Evolutionary conservation across 1,140 invertebrate species (phyloP), one percentile per base, ranked within the genome.

Genomic region (Lepidotrigona ventralis): DNA sequence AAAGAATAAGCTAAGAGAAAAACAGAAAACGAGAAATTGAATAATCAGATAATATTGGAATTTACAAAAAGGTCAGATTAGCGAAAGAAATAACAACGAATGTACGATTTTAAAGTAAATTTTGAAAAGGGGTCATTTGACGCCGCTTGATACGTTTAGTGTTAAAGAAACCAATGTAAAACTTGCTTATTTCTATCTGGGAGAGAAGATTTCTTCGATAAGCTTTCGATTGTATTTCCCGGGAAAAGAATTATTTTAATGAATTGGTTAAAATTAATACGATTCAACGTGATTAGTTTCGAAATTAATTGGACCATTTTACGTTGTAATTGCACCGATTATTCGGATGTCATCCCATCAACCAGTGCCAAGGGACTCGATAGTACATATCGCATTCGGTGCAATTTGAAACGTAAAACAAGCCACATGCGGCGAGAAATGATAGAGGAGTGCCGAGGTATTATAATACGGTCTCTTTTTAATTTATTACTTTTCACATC

Each of bases 341-440:
- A 74, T 73, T 73, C 56, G 26, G 1, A 17, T 33, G 39, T 53
- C 58, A 8, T 71, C 46, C 39, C 46, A 26, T 60, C 21, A 29
- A 60, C 54, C 33, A 17, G 9, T 46, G 23, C 6, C 26, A n/a
- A 6, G 29, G 12, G 46, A 63, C 46, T 63, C 51, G 69, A 80
- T 80, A 19, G n/a, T 33, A 46, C 39, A 46, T 46, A 72, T 80
- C 21, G 69, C 69, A 56, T 74, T 33, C 56, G 33, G 6, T 64
- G 58, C 23, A 64, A 54, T 26, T 63, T 9, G 71, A 74, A 21
- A 54, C 26, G 46, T 26, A 46, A 73, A 63, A 33, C 21, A 26
- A 63, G 14, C 21, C 11, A 73, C 9, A 73, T 15, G 51, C 3
- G 51, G 6, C 19, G 23, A 71, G 54, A 26, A 17, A 51, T 19